Percentiles rank a stretch among this genome's conserved stretches.
These are phyloP conservation scores for Lophochroa leadbeateri DNA, from an alignment of 2,113 vertebrate species.

Conservation along the genomic window DNA sequence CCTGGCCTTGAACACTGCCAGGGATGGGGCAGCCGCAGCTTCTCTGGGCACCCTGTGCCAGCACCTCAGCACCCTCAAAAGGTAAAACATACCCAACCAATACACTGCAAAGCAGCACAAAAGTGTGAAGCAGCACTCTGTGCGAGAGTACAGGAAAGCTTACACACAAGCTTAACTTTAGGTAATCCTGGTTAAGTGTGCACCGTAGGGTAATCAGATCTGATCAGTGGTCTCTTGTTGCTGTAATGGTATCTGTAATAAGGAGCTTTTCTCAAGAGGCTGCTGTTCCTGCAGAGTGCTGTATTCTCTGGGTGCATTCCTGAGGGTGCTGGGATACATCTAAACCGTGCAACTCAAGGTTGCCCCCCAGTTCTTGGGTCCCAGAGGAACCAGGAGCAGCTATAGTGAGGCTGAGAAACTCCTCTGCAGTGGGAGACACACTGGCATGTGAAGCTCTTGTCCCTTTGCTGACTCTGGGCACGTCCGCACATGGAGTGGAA, in stretches of 20 bases:
- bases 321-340: not conserved
- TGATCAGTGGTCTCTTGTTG: not conserved
- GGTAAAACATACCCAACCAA: not conserved
- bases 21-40: not conserved
- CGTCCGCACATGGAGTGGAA: not conserved
- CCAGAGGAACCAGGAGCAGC: not conserved
- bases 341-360: not conserved
- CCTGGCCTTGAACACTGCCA: not conserved
- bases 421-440: not conserved
- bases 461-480: not conserved
- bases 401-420: not conserved
- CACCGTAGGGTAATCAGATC: not conserved
- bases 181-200: not conserved
- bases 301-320: not conserved
- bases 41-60: not conserved
- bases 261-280: not conserved
- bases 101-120: not conserved
- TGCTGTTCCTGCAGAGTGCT: not conserved
- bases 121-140: not conserved
- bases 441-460: not conserved
- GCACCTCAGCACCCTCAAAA: not conserved
- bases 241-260: not conserved
- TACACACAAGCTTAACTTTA: not conserved
- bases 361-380: not conserved
- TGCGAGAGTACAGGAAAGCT: not conserved